Evolutionary conservation across 1,140 invertebrate genomes (phyloP).

Genomic region (Hormaphis cornu): DNA sequence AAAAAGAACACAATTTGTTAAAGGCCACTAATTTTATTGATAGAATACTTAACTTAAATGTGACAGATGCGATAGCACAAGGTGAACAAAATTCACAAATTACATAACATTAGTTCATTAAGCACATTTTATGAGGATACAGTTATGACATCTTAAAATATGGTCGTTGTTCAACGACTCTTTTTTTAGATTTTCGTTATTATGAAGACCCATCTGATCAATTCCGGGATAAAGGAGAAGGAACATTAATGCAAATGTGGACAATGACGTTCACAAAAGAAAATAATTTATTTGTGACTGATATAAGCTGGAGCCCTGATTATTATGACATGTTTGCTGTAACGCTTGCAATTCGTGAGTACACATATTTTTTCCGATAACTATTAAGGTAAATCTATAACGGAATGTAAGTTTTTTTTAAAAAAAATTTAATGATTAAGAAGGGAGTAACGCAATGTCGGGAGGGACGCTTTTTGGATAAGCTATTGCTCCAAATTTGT

Average conservation of each 20-base stretch:
- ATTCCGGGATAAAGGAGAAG: slow-evolving; percentile 72
- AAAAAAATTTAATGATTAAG: too few species aligned
- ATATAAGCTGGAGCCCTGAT: slow-evolving; percentile 73
- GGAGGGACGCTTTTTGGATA: too few species aligned
- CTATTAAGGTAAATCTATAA: slow-evolving; percentile 27
- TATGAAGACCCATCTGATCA: slow-evolving; percentile 93
- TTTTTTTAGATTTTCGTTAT: slow-evolving; percentile 76
- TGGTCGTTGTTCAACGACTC: background rate
- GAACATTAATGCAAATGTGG: slow-evolving; percentile 84
- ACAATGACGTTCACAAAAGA: slow-evolving; percentile 74
- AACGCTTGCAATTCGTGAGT: slow-evolving; percentile 78
- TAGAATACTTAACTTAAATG: background rate
- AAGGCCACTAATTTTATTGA: background rate
- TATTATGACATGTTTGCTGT: slow-evolving; percentile 88
- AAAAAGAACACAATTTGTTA: background rate
- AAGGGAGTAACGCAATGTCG: too few species aligned
- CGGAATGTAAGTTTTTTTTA: too few species aligned
- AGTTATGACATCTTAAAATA: background rate
- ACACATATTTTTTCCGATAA: background rate
- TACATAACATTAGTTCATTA: background rate
- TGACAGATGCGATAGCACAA: background rate
- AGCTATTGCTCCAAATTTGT: too few species aligned
- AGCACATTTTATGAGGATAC: background rate
- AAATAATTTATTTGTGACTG: slow-evolving; percentile 70
- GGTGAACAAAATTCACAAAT: background rate